These are phyloP conservation scores for Drosophila diplacantha DNA, from an alignment of 2,888 invertebrate species.

Conservation along the genomic window DNA sequence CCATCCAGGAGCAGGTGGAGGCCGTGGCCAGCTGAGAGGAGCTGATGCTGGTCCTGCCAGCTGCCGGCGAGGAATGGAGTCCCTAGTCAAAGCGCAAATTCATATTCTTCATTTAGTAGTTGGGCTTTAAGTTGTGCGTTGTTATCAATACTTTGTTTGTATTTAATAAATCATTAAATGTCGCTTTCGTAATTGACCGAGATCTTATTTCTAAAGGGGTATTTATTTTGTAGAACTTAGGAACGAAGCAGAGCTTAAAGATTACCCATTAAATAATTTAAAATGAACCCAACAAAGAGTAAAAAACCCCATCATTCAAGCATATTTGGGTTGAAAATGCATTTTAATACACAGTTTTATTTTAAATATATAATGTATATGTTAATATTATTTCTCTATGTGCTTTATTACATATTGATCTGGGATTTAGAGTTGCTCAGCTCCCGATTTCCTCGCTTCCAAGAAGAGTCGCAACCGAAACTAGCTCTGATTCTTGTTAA, in stretches of 20 bases:
- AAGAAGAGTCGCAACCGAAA: constrained; percentile 3
- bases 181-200: not conserved
- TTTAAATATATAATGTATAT: constrained; percentile 27
- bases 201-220: not conserved
- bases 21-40: constrained; percentile 21
- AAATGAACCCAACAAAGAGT: no score
- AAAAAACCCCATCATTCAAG: not conserved
- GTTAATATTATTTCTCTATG: constrained; percentile 29
- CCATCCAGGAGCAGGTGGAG: constrained; percentile 57
- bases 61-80: constrained; percentile 4
- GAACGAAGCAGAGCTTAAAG: no score
- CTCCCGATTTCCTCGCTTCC: not conserved
- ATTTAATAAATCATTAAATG: constrained; percentile 9
- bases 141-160: constrained; percentile 3
- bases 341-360: constrained; percentile 23
- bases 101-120: constrained; percentile 1
- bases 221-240: no score
- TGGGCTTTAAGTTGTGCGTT: constrained; percentile 4
- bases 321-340: not conserved
- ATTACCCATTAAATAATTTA: no score
- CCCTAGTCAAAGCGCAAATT: constrained; percentile 1
- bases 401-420: constrained; percentile 24
- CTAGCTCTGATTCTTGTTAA: constrained; percentile 16
- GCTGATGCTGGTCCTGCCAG: not conserved
- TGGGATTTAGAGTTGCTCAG: constrained; percentile 16